Base-by-base conservation (phyloP, 2,797 vertebrate genomes). In the Gouania willdenowi region DNA sequence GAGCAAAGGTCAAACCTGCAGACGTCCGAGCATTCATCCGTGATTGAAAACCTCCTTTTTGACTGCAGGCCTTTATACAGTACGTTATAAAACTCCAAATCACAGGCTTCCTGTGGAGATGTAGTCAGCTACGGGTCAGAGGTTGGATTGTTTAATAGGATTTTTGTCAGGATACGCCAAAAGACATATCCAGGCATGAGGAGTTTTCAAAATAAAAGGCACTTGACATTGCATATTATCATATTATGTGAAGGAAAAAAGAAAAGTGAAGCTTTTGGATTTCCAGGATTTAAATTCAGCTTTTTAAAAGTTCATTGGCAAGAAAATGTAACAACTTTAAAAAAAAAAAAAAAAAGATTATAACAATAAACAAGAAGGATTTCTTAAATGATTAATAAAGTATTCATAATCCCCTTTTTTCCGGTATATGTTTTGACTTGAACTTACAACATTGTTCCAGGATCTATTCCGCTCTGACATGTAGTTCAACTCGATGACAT, bases 91-190 rank as follows among this genome's bases (percentile, higher is more conserved):
- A 72, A 48, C 47, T 62, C 12, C 36, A 64, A 71, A 42, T 48
- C 6, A 6, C 10, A 6, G 19, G 24, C 48, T 25, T 70, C 76
- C 64, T 41, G 71, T 33, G 41, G 80, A 40, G 70, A 31, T 19
- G 43, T 64, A 44, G 41, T 66, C 56, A 18, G 50, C 64, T 47
- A 9, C 29, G 36, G 55, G 63, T 36, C 71, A 78, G 66, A 75
- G 78, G 76, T 67, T 32, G 59, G 34, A 18, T 57, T 12, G 34
- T 64, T 66, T 73, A 81, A 80, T 84, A 32, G 53, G 68, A 71
- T 65, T 70, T 53, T 62, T 52, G 67, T 41, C 41, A 61, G 50
- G n/a, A 33, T 44, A 20, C 47, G 56, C 70, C 14, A 41, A 66
- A n/a, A 49, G 71, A 55, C 51, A 42, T 54, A 65, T 41, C 47